A percentile compares a stretch with the other conserved stretches of the same genome.
Evolutionary conservation across 1,140 invertebrate genomes (phyloP).

Genomic region (Brachionus sp.): DNA sequence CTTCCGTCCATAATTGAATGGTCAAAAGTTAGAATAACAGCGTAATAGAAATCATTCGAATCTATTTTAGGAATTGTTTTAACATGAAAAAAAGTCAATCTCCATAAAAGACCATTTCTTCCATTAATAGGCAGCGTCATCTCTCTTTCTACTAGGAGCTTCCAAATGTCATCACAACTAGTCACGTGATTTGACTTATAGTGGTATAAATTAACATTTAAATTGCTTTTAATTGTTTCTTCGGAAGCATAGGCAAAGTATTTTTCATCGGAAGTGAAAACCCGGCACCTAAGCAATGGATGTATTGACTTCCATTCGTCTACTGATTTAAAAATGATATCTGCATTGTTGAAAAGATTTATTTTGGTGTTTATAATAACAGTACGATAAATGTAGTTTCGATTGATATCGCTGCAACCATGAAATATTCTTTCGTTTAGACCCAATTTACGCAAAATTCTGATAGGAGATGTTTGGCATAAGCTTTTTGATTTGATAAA

Average conservation of each 20-base stretch:
- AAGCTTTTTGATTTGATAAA: not conserved
- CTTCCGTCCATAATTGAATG: constrained; percentile 44
- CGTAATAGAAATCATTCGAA: not conserved
- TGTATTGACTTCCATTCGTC: constrained; percentile 21
- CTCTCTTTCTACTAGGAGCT: constrained; percentile 25
- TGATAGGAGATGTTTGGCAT: not conserved
- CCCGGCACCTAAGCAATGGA: not conserved
- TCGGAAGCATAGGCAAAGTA: constrained; percentile 13
- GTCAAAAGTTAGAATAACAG: constrained; percentile 22
- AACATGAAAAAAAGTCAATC: constrained; percentile 33
- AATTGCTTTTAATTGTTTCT: not conserved
- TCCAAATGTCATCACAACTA: constrained; percentile 25
- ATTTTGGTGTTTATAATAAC: constrained; percentile 26
- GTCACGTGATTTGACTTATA: not conserved
- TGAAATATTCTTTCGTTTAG: constrained; percentile 12
- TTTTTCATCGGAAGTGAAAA: not conserved
- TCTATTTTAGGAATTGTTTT: not conserved
- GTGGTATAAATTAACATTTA: not conserved
- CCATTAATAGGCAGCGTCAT: not conserved
- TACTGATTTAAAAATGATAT: not conserved
- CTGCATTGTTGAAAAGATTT: not conserved
- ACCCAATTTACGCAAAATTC: not conserved
- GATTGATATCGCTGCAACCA: not conserved
- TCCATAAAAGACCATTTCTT: constrained; percentile 22
- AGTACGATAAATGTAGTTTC: constrained; percentile 33